A percentile compares a stretch with the other conserved stretches of the same genome.
These are phyloP conservation scores for Exaiptasia diaphana DNA, from an alignment of 64 coral and sea anemone species.

Conservation along the genomic window DNA sequence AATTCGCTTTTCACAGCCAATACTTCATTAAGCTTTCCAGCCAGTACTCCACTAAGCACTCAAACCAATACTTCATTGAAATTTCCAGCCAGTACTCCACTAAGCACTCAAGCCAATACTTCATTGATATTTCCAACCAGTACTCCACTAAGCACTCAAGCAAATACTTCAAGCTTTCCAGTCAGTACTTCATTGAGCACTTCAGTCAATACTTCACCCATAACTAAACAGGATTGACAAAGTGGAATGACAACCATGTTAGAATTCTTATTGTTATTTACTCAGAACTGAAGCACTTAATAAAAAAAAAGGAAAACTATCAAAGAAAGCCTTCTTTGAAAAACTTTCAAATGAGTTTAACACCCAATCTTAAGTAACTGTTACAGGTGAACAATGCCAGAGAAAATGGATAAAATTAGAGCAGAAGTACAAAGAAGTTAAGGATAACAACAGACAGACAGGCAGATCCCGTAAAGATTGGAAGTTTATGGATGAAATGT, in stretches of 20 bases:
- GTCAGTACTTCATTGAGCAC: too few species aligned
- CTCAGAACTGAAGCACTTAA: background rate
- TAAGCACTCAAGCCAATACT: too few species aligned
- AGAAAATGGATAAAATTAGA: conserved; percentile 33
- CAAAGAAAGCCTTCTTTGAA: conserved; percentile 23
- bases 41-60: too few species aligned
- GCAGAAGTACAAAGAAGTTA: conserved; percentile 34
- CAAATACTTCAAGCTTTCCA: too few species aligned
- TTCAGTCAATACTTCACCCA: too few species aligned
- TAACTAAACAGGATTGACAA: too few species aligned
- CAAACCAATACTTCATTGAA: too few species aligned
- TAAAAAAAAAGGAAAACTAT: conserved; percentile 7
- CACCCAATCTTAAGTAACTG: background rate
- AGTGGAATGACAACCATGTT: conserved; percentile 27
- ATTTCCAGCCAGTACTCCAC: too few species aligned
- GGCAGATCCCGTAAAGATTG: conserved; percentile 13
- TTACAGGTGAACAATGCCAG: conserved; percentile 27
- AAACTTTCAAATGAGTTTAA: conserved; percentile 17
- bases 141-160: too few species aligned
- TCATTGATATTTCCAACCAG: too few species aligned
- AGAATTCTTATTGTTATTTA: conserved; percentile 2
- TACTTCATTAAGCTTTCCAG: too few species aligned
- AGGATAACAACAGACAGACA: conserved; percentile 22
- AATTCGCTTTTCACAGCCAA: background rate
- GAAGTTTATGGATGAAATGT: conserved; percentile 18